Evolutionary conservation across 2,797 vertebrate genomes (phyloP), one percentile per base, ranked within the genome.

Genomic region (Neosilurus mollespiculum): DNA sequence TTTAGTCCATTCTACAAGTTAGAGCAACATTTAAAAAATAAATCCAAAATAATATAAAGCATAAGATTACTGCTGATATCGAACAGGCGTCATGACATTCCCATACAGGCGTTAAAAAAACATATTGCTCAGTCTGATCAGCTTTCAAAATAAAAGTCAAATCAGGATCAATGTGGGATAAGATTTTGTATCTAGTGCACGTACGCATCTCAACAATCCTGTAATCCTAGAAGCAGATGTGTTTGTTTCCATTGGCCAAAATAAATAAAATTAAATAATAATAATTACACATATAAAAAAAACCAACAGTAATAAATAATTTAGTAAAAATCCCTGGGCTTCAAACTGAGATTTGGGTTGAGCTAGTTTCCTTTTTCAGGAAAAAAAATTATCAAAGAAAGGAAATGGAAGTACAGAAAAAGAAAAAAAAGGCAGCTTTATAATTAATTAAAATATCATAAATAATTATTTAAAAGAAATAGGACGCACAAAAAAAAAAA

Each of bases 71-170:
- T 66, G 16, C 58, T 16, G 20, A 72, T 30, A 70, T n/a, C 15
- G 0, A 78, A 69, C 49, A 70, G 67, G 37, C 37, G 56, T 62
- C 88, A 82, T 80, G 80, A 90, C 83, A 67, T 86, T 88, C 88
- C 82, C 86, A 86, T 85, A 90, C 81, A 86, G 88, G 89, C 84
- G 18, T 62, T 75, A 89, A 37, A 81, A 79, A 43, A 43, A 43
- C 30, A 90, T 94, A 94, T 94, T 93, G 91, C 93, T 93, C 89
- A 71, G 83, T 91, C 86, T 88, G 91, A 92, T 65, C 62, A 93
- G 88, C 89, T 86, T 80, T 3, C 76, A 82, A 62, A 92, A 92
- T 67, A 22, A 91, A 87, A 82, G 3, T 9, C 14, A 61, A 81
- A 79, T 84, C 87, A 89, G 88, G 92, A 86, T 81, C 84, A 85